Base-by-base conservation (phyloP, 2,113 vertebrate species). In the Archocentrus centrarchus region DNA sequence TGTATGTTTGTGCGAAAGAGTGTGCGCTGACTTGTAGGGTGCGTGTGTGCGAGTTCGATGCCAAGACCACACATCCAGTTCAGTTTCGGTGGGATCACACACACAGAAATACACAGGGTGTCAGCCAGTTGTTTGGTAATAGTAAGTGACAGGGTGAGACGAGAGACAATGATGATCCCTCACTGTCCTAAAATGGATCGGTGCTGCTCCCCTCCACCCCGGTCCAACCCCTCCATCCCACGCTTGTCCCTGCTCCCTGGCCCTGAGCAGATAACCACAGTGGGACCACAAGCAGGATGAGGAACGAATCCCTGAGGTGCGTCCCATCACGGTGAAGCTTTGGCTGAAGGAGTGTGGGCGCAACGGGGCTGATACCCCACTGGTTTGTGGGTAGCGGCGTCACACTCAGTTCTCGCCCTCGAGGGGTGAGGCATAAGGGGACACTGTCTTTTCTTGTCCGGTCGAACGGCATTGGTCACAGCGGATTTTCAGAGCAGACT, bases 191-290 rank as follows among this genome's bases (percentile, higher is more conserved):
- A 93, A 94, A 89, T 58, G 93, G 86, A 91, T 93, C 91, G 80
- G 89, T 53, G 89, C 81, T 91, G 90, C 89, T 58, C 79, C 85
- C 85, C 75, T 32, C 76, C 81, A 58, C 62, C 75, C 80, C 14
- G 11, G 82, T 86, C 92, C 91, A 92, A 88, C 87, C 88, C 87
- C 79, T 87, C 76, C 79, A 57, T 81, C 84, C 91, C 84, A 91
- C 76, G 68, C 86, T 80, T 44, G 84, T 87, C 88, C 85, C 87
- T 57, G 82, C 87, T 92, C 89, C 91, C 93, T 93, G 94, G 91
- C 93, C 90, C 90, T 89, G 93, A 95, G 93, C 93, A 94, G 94
- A 95, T 95, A 95, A 95, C 91, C 78, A 7, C 80, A 61, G 83
- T 18, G 68, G 86, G 87, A 77, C 83, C 32, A 4, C 75, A 20